phyloP scores from a whole-genome alignment of 2,888 invertebrate genomes.

The Xestia c-nigrum region DNA sequence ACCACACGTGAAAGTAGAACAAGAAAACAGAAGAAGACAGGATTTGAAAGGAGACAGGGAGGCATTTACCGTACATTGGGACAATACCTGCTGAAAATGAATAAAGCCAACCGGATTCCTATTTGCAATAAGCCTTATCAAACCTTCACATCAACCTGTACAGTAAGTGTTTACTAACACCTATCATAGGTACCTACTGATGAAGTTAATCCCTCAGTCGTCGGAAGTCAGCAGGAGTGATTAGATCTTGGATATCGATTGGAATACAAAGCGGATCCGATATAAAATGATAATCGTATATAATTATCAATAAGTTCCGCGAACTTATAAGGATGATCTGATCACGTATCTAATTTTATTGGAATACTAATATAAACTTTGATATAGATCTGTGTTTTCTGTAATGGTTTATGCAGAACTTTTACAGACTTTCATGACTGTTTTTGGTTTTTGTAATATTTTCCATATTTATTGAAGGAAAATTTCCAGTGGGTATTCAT shows the following conservation, averaged over 20 bases:
- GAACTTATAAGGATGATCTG: slow-evolving; percentile 16
- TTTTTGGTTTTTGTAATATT: neutral
- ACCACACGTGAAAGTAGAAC: too few relatives aligned
- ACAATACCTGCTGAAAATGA: neutral
- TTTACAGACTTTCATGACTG: neutral
- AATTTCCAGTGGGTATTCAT: neutral
- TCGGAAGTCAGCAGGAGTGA: slow-evolving; percentile 30
- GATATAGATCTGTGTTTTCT: neutral
- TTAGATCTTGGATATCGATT: slow-evolving; percentile 39
- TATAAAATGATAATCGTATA: slow-evolving; percentile 24
- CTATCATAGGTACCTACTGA: neutral
- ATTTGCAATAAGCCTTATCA: neutral
- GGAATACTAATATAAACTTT: neutral
- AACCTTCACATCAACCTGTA: neutral
- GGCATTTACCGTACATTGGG: neutral
- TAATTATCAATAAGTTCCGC: slow-evolving; percentile 19
- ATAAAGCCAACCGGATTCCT: neutral
- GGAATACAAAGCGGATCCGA: slow-evolving; percentile 38
- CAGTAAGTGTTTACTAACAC: slow-evolving; percentile 1
- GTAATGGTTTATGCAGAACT: neutral
- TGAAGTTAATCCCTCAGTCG: slow-evolving; percentile 20
- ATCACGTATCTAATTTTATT: slow-evolving; percentile 18
- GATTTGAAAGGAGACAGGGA: neutral
- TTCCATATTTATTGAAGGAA: neutral
- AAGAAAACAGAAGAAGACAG: neutral